Conservation (phyloP, 2,888 invertebrate species). For the Nomada fabriciana region DNA sequence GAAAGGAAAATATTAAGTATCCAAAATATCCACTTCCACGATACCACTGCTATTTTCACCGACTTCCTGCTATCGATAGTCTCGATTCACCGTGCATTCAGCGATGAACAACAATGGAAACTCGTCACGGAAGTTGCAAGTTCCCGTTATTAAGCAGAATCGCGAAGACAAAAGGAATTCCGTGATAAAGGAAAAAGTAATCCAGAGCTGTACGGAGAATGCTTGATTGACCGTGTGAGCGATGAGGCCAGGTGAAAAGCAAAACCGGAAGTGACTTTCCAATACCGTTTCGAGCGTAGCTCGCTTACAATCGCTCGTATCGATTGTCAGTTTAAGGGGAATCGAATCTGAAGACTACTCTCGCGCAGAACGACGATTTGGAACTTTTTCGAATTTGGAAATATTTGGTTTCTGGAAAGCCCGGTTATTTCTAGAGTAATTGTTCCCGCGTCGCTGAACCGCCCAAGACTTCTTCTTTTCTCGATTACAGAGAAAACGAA, state of each 20-base stretch:
- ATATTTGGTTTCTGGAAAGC: slow-evolving; percentile 32
- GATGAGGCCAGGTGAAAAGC: slow-evolving; percentile 25
- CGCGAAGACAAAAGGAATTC: slow-evolving; percentile 26
- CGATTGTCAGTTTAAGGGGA: slow-evolving; percentile 46
- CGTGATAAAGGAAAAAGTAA: slow-evolving; percentile 6
- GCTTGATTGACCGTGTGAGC: not conserved
- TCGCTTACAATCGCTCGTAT: slow-evolving; percentile 47
- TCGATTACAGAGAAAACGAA: slow-evolving; percentile 14
- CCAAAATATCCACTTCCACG: not conserved
- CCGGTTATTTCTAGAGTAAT: slow-evolving; percentile 23
- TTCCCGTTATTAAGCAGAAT: slow-evolving; percentile 14
- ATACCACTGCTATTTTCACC: no score
- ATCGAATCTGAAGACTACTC: slow-evolving; percentile 28
- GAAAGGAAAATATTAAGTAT: not conserved
- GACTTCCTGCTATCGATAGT: slow-evolving; percentile 9
- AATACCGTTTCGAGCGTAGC: slow-evolving; percentile 29
- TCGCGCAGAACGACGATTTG: no score
- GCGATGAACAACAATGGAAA: not conserved
- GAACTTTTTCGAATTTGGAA: no score
- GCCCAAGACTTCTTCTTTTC: not conserved
- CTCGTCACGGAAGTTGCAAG: slow-evolving; percentile 6
- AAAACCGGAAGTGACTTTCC: slow-evolving; percentile 30
- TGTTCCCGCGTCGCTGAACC: slow-evolving; percentile 12
- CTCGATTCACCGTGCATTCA: slow-evolving; percentile 1
- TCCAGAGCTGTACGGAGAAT: not conserved